Evolutionary conservation across 1,140 invertebrate genomes (phyloP).

Genomic region (Sycophila sp.): DNA sequence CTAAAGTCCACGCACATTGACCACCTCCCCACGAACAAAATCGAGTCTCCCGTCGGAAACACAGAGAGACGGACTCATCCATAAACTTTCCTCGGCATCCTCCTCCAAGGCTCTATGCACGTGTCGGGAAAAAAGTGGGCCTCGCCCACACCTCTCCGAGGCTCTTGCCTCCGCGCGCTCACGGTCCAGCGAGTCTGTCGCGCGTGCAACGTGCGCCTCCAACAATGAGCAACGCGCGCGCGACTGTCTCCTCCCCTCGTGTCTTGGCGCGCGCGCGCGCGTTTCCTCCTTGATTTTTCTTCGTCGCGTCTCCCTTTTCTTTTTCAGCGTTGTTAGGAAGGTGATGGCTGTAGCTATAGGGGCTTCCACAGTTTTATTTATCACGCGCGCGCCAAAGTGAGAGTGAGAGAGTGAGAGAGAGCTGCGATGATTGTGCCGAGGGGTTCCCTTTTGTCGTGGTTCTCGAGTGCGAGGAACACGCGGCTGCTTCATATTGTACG

Average conservation of each 20-base stretch:
- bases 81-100: background rate
- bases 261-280: constrained; percentile 26
- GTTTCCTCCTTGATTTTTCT: constrained; percentile 24
- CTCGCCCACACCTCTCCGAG: background rate
- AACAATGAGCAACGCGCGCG: constrained; percentile 7
- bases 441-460: background rate
- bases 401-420: background rate
- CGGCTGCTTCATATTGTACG: too few species aligned
- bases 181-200: background rate
- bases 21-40: too few species aligned
- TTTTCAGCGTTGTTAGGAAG: too few species aligned
- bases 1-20: too few species aligned
- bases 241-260: constrained; percentile 22
- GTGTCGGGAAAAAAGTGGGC: background rate
- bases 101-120: background rate
- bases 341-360: too few species aligned
- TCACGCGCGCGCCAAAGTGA: background rate
- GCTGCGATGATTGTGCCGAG: background rate
- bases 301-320: background rate
- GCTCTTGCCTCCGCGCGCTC: background rate
- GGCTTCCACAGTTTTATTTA: too few species aligned
- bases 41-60: background rate
- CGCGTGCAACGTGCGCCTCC: background rate
- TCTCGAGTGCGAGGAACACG: background rate
- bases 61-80: background rate